Evolutionary conservation across 2,113 vertebrate species (phyloP).

Genomic region (Herpetotheres cachinnans): DNA sequence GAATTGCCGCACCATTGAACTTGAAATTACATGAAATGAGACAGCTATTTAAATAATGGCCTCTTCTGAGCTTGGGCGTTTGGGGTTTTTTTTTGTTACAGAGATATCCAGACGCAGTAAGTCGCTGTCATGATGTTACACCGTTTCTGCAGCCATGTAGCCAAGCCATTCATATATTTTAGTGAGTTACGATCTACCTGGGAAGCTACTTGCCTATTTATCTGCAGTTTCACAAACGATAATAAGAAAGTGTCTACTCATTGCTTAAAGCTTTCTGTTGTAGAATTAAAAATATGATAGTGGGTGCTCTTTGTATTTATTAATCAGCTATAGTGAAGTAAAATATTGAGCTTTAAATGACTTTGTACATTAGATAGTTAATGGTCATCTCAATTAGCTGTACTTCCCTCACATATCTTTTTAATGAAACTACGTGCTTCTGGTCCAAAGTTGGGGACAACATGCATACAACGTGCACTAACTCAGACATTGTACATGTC

Average conservation of each 20-base stretch:
- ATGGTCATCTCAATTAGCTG: neutral
- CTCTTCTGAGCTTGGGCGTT: slow-evolving; percentile 25
- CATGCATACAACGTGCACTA: neutral
- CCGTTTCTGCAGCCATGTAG: neutral
- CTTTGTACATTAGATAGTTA: neutral
- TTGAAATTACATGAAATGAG: slow-evolving; percentile 58
- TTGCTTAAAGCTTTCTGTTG: neutral
- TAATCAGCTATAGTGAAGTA: neutral
- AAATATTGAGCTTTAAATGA: neutral
- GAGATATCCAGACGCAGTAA: neutral
- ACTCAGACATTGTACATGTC: neutral
- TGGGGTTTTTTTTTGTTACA: slow-evolving; percentile 13
- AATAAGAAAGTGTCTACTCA: neutral
- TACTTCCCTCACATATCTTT: neutral
- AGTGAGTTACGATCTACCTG: neutral
- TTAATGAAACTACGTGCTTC: neutral
- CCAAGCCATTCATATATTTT: neutral
- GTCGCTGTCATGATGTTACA: neutral
- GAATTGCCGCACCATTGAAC: slow-evolving; percentile 62
- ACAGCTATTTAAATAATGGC: slow-evolving; percentile 64
- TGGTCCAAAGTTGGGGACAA: neutral
- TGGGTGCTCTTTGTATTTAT: neutral
- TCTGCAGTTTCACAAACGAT: neutral
- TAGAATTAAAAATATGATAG: neutral
- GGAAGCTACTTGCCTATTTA: neutral